Conservation (phyloP, 2,888 invertebrate genomes). For the Ischnus inquisitorius region DNA sequence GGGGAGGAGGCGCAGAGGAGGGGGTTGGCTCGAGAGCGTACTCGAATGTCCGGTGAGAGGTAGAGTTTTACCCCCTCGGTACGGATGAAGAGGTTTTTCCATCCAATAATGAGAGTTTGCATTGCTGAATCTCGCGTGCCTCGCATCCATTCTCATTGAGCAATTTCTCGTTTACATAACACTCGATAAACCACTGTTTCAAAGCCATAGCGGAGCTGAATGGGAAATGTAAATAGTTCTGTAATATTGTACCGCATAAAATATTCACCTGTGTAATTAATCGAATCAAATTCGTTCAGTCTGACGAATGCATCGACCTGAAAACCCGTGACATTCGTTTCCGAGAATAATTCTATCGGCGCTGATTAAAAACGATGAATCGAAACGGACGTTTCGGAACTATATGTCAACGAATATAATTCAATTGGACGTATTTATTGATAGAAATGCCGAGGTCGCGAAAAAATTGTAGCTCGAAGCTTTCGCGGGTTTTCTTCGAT, state of each 20-base stretch:
- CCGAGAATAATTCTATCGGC: neutral
- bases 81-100: constrained; percentile 59
- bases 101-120: constrained; percentile 55
- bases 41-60: constrained; percentile 43
- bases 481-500: no score
- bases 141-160: constrained; percentile 36
- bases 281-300: neutral
- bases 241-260: constrained; percentile 1
- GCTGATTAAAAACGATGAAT: no score
- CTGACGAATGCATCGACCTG: neutral
- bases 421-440: no score
- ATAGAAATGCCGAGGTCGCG: no score
- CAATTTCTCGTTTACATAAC: constrained; percentile 45
- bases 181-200: constrained; percentile 30
- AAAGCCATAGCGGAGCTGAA: constrained; percentile 15
- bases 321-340: neutral
- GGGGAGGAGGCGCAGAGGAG: no score
- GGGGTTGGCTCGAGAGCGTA: constrained; percentile 37
- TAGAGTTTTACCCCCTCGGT: constrained; percentile 41
- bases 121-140: constrained; percentile 32
- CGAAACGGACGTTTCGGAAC: no score
- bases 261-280: constrained; percentile 20
- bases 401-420: no score
- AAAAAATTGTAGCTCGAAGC: no score
- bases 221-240: constrained; percentile 5